Evolutionary conservation across 2,113 vertebrate genomes (phyloP), one percentile per base, ranked within the genome.

Genomic region (Spermophilus dauricus): DNA sequence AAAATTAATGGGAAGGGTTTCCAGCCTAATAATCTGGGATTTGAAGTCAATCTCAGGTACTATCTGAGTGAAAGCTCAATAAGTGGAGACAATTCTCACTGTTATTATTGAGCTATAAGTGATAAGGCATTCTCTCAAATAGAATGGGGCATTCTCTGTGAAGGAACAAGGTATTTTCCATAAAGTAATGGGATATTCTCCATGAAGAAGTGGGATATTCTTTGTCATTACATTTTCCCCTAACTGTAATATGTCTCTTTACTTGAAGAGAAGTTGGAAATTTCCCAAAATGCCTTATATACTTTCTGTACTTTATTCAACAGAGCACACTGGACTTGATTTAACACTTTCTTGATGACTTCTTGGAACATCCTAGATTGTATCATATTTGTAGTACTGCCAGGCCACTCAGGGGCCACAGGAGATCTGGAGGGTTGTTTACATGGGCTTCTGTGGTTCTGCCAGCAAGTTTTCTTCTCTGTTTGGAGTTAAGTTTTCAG

Each of bases 281-380:
- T 56, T 91, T 58, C 20, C 45, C 91, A 80, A 95, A 76, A 34
- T 77, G 42, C 5, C 51, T 86, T 34, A 42, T 67, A 37, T 70
- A 83, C 20, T 90, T 80, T 84, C 34, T 96, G 48, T 90, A 42
- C 30, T 96, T 97, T 90, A 80, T 77, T 92, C n/a, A 86, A 89
- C 18, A 91, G 10, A 69, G 9, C 86, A 1, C 42, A 78, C 32
- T 22, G 22, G 81, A 86, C 34, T 53, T 73, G 61, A 93, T 69
- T 96, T 83, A 93, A 89, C 53, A 10, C 11, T 95, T 89, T 81
- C 53, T 78, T 63, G 20, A 83, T 56, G 12, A n/a, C 61, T 91
- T 2, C 26, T 72, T 76, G n/a, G 28, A 84, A 61, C 34, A 86
- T 84, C 28, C 37, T 48, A 65, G 18, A 42, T 84, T 90, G 12